A percentile compares a stretch with the other conserved stretches of the same genome.
Conservation (phyloP, 2,888 invertebrate species). For the Sabatieria punctata region DNA sequence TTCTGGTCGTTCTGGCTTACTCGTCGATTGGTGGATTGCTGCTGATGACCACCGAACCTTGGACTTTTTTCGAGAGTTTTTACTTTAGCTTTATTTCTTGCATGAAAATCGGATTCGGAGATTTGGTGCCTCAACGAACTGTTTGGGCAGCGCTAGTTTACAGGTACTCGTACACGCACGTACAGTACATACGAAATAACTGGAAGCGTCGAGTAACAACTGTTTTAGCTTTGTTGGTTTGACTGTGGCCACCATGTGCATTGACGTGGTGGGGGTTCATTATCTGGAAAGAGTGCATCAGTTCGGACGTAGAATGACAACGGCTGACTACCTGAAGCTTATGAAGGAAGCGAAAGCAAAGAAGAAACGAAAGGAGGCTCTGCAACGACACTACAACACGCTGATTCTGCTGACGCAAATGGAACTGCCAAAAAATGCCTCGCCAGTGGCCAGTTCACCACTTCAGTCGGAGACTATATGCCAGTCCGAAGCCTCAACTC, state of each 20-base stretch:
- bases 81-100: constrained; percentile 6
- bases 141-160: neutral
- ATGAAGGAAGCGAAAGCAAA: constrained; percentile 4
- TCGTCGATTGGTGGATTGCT: neutral
- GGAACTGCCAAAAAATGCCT: neutral
- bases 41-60: neutral
- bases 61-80: constrained; percentile 2
- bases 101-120: constrained; percentile 10
- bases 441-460: too few relatives aligned
- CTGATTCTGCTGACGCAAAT: constrained; percentile 1
- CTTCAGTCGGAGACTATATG: too few relatives aligned
- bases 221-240: constrained; percentile 8
- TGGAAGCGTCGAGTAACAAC: too few relatives aligned
- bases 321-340: constrained; percentile 7
- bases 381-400: constrained; percentile 1
- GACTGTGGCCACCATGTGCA: constrained; percentile 9
- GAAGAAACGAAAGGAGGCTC: neutral
- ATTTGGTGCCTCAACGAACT: neutral
- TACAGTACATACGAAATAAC: too few relatives aligned
- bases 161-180: too few relatives aligned
- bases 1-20: constrained; percentile 3
- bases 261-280: constrained; percentile 7
- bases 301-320: constrained; percentile 1
- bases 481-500: too few relatives aligned
- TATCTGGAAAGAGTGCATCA: constrained; percentile 8